Conservation (phyloP, 1,140 invertebrate species). For the Lineus longissimus region DNA sequence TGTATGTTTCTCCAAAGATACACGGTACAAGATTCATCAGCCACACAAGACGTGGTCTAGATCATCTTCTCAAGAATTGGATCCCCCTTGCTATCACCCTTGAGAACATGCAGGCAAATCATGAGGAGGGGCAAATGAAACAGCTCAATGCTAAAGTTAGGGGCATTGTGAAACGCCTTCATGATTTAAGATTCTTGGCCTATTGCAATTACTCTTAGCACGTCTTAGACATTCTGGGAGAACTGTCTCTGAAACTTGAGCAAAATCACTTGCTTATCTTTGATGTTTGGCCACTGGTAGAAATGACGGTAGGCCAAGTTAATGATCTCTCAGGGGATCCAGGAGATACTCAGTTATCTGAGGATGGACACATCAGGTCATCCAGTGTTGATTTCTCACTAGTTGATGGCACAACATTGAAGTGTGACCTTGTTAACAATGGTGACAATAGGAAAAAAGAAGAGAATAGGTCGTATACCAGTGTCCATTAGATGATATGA, state of each 20-base stretch:
- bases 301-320: not conserved
- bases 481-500: not conserved
- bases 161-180: not conserved
- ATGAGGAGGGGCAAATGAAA: not conserved
- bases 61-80: not conserved
- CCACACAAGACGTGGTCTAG: not conserved
- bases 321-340: not conserved
- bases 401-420: not conserved
- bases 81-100: not conserved
- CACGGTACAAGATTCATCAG: constrained; percentile 3
- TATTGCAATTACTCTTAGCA: not conserved
- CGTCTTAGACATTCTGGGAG: not conserved
- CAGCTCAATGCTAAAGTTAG: not conserved
- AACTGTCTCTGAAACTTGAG: not conserved
- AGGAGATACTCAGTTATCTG: not conserved
- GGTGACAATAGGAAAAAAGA: not conserved
- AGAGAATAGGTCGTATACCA: no score
- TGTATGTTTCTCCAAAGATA: not conserved
- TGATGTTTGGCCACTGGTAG: not conserved
- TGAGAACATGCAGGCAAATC: not conserved
- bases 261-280: not conserved
- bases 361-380: no score
- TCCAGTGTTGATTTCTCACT: not conserved
- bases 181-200: not conserved
- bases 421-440: not conserved